Percentiles rank a stretch among this genome's conserved stretches.
phyloP scores from a whole-genome alignment of 2,113 vertebrate species.

The Hipposideros armiger region DNA sequence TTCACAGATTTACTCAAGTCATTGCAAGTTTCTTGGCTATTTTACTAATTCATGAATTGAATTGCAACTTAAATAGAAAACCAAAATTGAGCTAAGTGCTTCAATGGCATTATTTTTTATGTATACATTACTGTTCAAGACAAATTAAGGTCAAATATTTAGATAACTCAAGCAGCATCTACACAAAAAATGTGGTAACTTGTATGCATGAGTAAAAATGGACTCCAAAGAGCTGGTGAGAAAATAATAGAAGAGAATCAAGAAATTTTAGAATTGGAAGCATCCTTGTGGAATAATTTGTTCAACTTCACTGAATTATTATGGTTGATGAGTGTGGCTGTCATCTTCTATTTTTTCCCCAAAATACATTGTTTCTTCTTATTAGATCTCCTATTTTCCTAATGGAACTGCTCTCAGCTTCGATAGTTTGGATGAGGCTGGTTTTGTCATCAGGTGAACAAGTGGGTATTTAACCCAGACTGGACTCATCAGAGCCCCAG shows the following conservation, averaged over 20 bases:
- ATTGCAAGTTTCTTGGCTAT: constrained; percentile 20
- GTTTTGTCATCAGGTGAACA: neutral
- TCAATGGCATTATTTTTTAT: neutral
- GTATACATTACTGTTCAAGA: neutral
- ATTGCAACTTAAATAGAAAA: constrained; percentile 14
- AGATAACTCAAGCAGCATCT: neutral
- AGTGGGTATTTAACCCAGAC: neutral
- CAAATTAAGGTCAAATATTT: neutral
- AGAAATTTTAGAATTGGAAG: neutral
- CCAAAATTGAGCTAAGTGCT: neutral
- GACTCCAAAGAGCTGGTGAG: neutral
- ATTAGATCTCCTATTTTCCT: neutral
- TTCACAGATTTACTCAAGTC: neutral
- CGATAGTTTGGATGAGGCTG: neutral
- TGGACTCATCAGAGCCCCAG: neutral
- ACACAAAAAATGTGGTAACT: neutral
- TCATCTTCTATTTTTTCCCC: neutral
- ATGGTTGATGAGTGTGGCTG: constrained; percentile 60
- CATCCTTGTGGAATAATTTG: neutral
- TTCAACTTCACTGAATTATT: constrained; percentile 68
- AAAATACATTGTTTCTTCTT: neutral
- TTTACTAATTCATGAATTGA: constrained; percentile 59
- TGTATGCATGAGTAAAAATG: neutral
- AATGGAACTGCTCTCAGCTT: neutral
- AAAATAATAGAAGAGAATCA: neutral